These are phyloP conservation scores for Muscina levida DNA, from an alignment of 2,888 invertebrate species.

Conservation along the genomic window DNA sequence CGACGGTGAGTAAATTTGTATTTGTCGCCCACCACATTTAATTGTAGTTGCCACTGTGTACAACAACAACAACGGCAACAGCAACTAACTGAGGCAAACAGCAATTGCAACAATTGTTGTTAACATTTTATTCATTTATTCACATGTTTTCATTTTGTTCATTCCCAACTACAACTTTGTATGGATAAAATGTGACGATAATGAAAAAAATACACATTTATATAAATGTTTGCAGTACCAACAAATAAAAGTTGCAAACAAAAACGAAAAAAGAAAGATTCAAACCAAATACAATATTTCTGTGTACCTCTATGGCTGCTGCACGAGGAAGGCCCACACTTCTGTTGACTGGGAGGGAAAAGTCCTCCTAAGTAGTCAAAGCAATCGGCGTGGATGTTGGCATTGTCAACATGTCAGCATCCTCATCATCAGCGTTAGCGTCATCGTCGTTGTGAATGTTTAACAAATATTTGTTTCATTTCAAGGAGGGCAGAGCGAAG, in stretches of 20 bases:
- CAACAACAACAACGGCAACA: neutral
- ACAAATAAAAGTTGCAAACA: neutral
- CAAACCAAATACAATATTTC: neutral
- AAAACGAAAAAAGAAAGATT: neutral
- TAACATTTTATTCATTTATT: slow-evolving; percentile 19
- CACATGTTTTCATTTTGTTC: neutral
- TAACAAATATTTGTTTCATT: slow-evolving; percentile 60
- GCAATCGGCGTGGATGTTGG: slow-evolving; percentile 4
- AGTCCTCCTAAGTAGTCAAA: neutral
- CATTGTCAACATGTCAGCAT: slow-evolving; percentile 60
- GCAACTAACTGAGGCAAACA: no score
- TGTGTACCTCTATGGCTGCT: neutral
- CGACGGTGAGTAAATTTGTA: neutral
- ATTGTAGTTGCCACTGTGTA: slow-evolving; percentile 1
- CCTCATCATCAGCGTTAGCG: neutral
- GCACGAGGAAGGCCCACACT: neutral
- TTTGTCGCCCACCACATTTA: slow-evolving; percentile 15
- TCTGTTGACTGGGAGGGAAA: neutral
- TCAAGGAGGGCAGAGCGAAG: slow-evolving; percentile 25
- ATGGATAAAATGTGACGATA: slow-evolving; percentile 1
- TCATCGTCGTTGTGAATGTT: slow-evolving; percentile 26
- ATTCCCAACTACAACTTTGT: no score
- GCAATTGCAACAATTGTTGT: neutral
- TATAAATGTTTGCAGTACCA: no score
- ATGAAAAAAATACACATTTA: neutral